A percentile compares a stretch with the other conserved stretches of the same genome.
These are phyloP conservation scores for Macroglossus sobrinus DNA, from an alignment of 2,113 vertebrate genomes.

Conservation along the genomic window DNA sequence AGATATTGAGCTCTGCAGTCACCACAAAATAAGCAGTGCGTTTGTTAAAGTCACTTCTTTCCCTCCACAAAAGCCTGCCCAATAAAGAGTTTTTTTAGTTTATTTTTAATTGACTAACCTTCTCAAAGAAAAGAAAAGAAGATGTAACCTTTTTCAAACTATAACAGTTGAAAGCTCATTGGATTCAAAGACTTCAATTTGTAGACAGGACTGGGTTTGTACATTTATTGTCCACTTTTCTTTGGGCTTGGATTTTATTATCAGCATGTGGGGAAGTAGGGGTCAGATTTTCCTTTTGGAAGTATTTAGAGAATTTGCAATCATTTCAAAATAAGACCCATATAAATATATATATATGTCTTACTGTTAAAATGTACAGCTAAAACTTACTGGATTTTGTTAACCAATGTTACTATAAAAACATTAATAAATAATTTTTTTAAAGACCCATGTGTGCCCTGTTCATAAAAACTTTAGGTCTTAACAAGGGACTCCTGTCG, in stretches of 20 bases:
- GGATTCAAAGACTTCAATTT: neutral
- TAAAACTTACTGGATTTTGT: too few species aligned
- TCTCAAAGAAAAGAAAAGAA: neutral
- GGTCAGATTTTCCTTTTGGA: constrained; percentile 3
- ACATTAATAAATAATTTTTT: too few species aligned
- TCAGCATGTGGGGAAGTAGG: neutral
- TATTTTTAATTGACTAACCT: neutral
- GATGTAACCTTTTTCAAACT: neutral
- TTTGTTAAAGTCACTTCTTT: constrained; percentile 37
- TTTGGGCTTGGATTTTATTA: constrained; percentile 17
- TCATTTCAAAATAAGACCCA: constrained; percentile 41
- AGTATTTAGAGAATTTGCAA: neutral
- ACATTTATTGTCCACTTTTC: neutral
- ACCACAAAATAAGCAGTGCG: neutral
- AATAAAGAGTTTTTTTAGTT: fast-evolving
- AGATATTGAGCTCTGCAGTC: constrained; percentile 70
- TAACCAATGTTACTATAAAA: too few species aligned
- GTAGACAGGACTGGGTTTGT: neutral
- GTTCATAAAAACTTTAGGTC: neutral
- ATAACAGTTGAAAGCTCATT: neutral
- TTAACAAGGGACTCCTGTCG: neutral
- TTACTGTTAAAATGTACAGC: too few species aligned
- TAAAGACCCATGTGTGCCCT: neutral
- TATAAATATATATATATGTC: too few species aligned
- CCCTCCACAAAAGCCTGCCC: neutral